A percentile compares a stretch with the other conserved stretches of the same genome.
phyloP scores from a whole-genome alignment of 1,140 invertebrate genomes.

The Panonychus citri region DNA sequence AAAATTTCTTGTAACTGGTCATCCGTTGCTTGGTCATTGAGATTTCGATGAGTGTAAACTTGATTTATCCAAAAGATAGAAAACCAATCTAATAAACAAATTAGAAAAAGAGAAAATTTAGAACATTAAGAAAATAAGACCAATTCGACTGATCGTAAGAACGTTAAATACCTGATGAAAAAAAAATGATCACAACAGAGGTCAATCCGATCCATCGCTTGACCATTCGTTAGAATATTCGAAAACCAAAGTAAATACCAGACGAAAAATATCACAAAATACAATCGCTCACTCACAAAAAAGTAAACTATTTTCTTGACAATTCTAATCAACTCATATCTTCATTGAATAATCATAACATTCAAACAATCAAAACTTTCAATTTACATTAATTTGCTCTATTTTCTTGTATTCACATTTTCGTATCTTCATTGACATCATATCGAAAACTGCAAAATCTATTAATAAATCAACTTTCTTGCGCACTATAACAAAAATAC shows the following conservation, averaged over 20 bases:
- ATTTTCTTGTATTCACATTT: too few species aligned
- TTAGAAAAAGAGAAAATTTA: constrained; percentile 63
- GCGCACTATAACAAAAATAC: too few species aligned
- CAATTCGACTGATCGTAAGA: constrained; percentile 44
- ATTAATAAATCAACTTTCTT: too few species aligned
- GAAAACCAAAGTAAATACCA: constrained; percentile 26
- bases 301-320: too few species aligned
- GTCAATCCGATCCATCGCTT: constrained; percentile 28
- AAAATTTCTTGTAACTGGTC: constrained; percentile 24
- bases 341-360: too few species aligned
- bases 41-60: constrained; percentile 28
- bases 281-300: background rate
- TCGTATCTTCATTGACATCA: too few species aligned
- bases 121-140: constrained; percentile 70
- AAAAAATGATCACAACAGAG: background rate
- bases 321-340: too few species aligned
- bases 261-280: background rate
- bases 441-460: too few species aligned
- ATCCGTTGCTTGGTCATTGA: constrained; percentile 30
- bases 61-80: background rate
- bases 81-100: too few species aligned
- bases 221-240: constrained; percentile 41
- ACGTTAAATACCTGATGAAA: background rate
- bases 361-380: too few species aligned
- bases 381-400: too few species aligned